Evolutionary conservation across 2,113 vertebrate genomes (phyloP).

Genomic region (Alectura lathami): DNA sequence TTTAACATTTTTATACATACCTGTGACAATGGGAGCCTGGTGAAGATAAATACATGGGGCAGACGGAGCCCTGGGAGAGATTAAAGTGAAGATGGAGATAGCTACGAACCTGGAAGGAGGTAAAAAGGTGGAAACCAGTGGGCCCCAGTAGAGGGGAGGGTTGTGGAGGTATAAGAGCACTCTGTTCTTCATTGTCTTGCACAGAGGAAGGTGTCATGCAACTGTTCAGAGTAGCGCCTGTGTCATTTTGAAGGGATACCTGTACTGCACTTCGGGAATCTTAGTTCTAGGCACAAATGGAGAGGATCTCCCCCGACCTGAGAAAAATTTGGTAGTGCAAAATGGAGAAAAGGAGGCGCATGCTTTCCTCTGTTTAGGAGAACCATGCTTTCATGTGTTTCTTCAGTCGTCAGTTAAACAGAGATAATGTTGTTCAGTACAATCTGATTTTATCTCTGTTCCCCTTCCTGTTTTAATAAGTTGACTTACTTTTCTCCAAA

Average conservation of each 20-base stretch:
- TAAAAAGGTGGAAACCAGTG: not conserved
- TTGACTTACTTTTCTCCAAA: not conserved
- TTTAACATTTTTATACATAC: not conserved
- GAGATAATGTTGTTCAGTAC: not conserved
- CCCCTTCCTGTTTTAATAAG: not conserved
- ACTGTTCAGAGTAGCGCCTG: not conserved
- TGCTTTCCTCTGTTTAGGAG: not conserved
- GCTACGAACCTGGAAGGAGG: not conserved
- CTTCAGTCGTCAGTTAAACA: not conserved
- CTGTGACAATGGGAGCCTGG: not conserved
- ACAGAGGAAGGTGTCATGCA: not conserved
- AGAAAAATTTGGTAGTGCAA: not conserved
- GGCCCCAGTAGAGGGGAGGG: not conserved
- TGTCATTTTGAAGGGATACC: not conserved
- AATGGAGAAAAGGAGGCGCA: not conserved
- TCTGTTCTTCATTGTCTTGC: not conserved
- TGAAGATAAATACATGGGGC: not conserved
- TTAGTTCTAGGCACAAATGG: accelerated
- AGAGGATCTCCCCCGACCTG: not conserved
- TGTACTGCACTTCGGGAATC: not conserved
- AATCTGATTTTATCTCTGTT: not conserved
- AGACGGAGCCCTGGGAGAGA: not conserved
- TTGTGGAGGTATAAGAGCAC: not conserved
- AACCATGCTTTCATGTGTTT: not conserved
- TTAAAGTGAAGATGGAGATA: not conserved